Evolutionary conservation across 2,113 vertebrate genomes (phyloP).

Genomic region (Anguilla japonica): DNA sequence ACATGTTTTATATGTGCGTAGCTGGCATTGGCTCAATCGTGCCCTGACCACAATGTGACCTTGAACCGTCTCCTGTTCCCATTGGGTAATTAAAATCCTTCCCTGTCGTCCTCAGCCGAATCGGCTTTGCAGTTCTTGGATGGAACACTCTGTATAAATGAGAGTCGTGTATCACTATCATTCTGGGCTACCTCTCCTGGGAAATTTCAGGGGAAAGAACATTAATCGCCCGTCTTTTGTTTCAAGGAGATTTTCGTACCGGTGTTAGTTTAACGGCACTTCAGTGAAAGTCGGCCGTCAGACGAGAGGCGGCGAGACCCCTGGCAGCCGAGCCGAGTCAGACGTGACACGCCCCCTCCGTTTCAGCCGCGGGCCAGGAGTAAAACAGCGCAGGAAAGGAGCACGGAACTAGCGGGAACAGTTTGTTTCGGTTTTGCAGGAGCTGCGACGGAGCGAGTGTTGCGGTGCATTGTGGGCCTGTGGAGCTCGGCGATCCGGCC

Average conservation of each 20-base stretch:
- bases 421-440: background rate
- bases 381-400: background rate
- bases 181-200: too few relatives aligned
- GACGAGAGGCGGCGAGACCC: background rate
- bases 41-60: background rate
- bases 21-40: background rate
- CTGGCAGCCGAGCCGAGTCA: too few relatives aligned
- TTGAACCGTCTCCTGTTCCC: background rate
- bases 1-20: background rate
- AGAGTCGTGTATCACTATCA: too few relatives aligned
- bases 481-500: background rate
- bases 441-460: constrained; percentile 10
- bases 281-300: background rate
- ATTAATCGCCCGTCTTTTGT: background rate
- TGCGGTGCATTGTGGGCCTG: constrained; percentile 12
- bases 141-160: background rate
- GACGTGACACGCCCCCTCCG: too few relatives aligned
- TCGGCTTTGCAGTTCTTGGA: background rate
- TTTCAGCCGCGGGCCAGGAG: background rate
- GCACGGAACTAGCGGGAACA: background rate
- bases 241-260: background rate
- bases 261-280: background rate
- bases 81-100: background rate
- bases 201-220: too few relatives aligned
- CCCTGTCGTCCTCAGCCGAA: background rate